Evolutionary conservation across 2,888 invertebrate species (phyloP).

Genomic region (Sturmia bella): DNA sequence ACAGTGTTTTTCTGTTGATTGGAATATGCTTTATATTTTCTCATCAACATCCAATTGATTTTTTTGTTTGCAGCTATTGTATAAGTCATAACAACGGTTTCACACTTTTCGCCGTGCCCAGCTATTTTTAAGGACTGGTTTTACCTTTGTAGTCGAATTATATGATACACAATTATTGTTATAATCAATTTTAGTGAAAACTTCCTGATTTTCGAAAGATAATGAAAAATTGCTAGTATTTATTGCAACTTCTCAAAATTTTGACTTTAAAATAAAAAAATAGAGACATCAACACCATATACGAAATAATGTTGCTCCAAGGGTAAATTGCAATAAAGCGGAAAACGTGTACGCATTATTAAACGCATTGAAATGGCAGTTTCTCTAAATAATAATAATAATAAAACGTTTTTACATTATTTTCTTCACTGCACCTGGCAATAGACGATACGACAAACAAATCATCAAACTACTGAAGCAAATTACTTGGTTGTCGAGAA

Average conservation of each 20-base stretch:
- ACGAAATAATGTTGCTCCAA: slow-evolving; percentile 63
- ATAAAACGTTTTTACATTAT: slow-evolving; percentile 21
- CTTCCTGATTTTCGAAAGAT: too few species aligned
- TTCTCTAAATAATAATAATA: slow-evolving; percentile 36
- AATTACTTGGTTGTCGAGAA: neutral
- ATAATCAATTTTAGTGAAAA: too few species aligned
- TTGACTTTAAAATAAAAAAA: slow-evolving; percentile 14
- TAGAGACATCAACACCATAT: slow-evolving; percentile 13
- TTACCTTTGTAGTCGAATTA: too few species aligned
- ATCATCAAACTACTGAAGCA: neutral
- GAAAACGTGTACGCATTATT: slow-evolving; percentile 70
- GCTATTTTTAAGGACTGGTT: too few species aligned
- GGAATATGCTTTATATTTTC: too few species aligned
- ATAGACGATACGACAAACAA: neutral
- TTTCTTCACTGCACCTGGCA: slow-evolving; percentile 20
- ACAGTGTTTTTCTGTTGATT: too few species aligned
- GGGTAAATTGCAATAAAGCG: slow-evolving; percentile 47
- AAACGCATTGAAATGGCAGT: slow-evolving; percentile 74
- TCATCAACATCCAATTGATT: too few species aligned
- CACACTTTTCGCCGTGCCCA: too few species aligned
- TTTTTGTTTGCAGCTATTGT: too few species aligned
- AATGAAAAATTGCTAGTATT: neutral
- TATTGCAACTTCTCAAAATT: neutral
- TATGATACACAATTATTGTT: too few species aligned
- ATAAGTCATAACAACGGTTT: too few species aligned